These are phyloP conservation scores for Suncus etruscus DNA, from an alignment of 2,113 vertebrate genomes.

Conservation along the genomic window DNA sequence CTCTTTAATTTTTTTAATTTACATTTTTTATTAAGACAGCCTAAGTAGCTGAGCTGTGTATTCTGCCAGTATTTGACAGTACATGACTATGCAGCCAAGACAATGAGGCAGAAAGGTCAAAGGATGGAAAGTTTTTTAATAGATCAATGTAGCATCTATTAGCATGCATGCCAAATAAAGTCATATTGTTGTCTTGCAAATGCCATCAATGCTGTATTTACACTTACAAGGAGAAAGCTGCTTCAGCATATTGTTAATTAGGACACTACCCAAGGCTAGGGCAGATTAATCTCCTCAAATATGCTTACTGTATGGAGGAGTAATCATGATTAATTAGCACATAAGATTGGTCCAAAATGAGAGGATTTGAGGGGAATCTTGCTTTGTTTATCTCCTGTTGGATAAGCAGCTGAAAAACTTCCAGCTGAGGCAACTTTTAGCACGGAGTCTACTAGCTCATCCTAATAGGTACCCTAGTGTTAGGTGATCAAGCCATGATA, in stretches of 20 bases:
- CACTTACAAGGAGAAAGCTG: slow-evolving; percentile 75
- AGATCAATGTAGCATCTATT: not conserved
- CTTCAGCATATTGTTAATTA: slow-evolving; percentile 87
- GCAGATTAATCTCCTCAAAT: slow-evolving; percentile 86
- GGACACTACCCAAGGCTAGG: slow-evolving; percentile 74
- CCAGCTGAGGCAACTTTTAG: slow-evolving; percentile 68
- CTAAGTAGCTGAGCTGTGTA: not conserved
- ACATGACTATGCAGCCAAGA: not conserved
- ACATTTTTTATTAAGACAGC: slow-evolving; percentile 9
- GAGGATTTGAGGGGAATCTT: slow-evolving; percentile 71
- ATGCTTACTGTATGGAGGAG: slow-evolving; percentile 78
- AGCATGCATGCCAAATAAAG: not conserved
- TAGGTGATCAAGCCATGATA: slow-evolving; percentile 78
- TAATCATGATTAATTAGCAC: slow-evolving; percentile 86
- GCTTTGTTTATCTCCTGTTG: slow-evolving; percentile 57
- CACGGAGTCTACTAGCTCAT: slow-evolving; percentile 57
- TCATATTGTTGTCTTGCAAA: slow-evolving; percentile 36
- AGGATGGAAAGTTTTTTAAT: slow-evolving; percentile 7
- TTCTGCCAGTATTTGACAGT: not conserved
- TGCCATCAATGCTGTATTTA: slow-evolving; percentile 66
- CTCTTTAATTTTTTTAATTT: not conserved
- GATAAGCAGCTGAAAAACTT: slow-evolving; percentile 50
- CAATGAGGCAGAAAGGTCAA: slow-evolving; percentile 1
- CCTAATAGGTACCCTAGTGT: slow-evolving; percentile 72
- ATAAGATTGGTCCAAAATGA: slow-evolving; percentile 71